phyloP scores from a whole-genome alignment of 2,797 vertebrate species.

The Helicolenus hilgendorfi region DNA sequence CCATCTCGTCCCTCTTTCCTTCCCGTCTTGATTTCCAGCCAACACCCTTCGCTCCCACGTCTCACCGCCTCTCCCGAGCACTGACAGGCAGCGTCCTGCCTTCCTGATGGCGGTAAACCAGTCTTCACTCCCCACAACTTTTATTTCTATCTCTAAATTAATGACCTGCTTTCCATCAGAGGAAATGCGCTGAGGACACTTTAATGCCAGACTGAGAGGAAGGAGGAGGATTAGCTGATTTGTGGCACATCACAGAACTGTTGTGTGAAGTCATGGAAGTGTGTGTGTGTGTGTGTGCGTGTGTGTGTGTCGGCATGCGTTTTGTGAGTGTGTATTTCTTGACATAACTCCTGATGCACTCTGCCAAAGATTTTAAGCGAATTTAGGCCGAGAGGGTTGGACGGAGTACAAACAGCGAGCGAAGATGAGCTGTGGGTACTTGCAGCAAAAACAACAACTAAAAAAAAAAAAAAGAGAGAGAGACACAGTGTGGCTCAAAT shows the following conservation, averaged over 20 bases:
- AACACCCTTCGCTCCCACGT: background rate
- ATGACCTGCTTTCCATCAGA: conserved; percentile 58
- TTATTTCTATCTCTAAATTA: conserved; percentile 42
- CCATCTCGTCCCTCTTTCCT: conserved; percentile 42
- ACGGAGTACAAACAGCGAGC: conserved; percentile 43
- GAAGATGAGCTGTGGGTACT: conserved; percentile 31
- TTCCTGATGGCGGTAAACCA: conserved; percentile 19
- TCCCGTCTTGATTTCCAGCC: conserved; percentile 11
- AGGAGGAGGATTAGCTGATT: conserved; percentile 58
- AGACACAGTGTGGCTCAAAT: conserved; percentile 6
- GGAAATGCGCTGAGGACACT: conserved; percentile 58
- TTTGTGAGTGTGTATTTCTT: conserved; percentile 26
- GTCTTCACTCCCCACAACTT: conserved; percentile 15
- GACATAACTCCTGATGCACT: conserved; percentile 49
- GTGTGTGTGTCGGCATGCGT: conserved; percentile 7
- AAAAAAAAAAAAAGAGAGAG: conserved; percentile 5
- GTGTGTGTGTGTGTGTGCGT: conserved; percentile 1
- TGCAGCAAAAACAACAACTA: conserved; percentile 29
- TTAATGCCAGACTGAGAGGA: conserved; percentile 45
- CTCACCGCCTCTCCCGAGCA: conserved; percentile 5
- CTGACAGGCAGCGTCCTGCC: background rate
- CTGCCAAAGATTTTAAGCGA: conserved; percentile 63
- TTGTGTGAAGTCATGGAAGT: conserved; percentile 40
- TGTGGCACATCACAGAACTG: conserved; percentile 14
- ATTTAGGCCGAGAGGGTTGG: conserved; percentile 62